These are phyloP conservation scores for Gila orcuttii DNA, from an alignment of 2,113 vertebrate genomes.

Conservation along the genomic window DNA sequence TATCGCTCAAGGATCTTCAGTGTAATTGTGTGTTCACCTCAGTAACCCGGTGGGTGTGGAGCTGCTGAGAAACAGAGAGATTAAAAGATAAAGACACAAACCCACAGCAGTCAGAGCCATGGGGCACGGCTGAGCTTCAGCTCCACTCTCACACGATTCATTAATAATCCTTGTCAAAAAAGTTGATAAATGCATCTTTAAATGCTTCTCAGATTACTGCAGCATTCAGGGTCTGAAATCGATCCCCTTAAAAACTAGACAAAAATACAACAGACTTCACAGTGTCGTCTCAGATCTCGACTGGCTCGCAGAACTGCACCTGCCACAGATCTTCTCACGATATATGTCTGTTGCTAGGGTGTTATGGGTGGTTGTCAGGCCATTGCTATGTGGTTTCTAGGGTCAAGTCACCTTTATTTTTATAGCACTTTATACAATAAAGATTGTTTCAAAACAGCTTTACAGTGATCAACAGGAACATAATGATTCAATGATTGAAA, in stretches of 20 bases:
- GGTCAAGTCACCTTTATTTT: too few species aligned
- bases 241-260: slow-evolving; percentile 54
- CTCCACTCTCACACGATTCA: slow-evolving; percentile 65
- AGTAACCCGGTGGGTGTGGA: background rate
- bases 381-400: background rate
- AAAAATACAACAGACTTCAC: background rate
- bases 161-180: slow-evolving; percentile 78
- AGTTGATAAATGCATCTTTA: slow-evolving; percentile 75
- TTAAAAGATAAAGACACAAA: slow-evolving; percentile 56
- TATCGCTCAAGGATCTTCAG: slow-evolving; percentile 32
- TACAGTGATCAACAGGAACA: too few species aligned
- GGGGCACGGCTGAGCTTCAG: slow-evolving; percentile 36
- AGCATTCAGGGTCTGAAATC: slow-evolving; percentile 73
- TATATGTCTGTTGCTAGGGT: background rate
- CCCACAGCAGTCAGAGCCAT: slow-evolving; percentile 67
- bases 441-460: too few species aligned
- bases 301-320: background rate
- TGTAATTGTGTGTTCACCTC: slow-evolving; percentile 10
- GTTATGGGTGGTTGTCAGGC: background rate
- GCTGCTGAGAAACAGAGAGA: background rate
- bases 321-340: background rate
- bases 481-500: too few species aligned
- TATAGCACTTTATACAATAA: too few species aligned
- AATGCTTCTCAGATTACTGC: slow-evolving; percentile 69
- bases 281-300: background rate